Evolutionary conservation across 2,113 vertebrate genomes (phyloP), one percentile per base, ranked within the genome.

Genomic region (Rallus limicola): DNA sequence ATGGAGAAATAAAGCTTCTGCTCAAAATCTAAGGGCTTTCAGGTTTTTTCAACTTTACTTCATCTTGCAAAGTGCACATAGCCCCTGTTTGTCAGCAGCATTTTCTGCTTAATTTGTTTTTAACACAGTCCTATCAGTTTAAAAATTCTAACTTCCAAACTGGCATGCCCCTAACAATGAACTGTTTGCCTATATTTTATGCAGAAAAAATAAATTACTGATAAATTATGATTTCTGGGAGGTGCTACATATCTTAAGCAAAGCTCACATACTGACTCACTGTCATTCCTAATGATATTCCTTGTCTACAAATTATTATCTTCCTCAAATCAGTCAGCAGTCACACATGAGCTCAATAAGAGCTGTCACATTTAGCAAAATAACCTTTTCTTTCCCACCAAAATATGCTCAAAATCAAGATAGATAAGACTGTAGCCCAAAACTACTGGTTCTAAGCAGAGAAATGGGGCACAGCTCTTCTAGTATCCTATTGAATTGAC

Each of bases 81-180:
- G 9, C 11, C 38, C 34, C 28, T 67, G 70, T 72, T 80, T 65
- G 85, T 33, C 44, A 82, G 14, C 14, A 83, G 23, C 16, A 64
- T 82, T 95, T 94, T 87, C 74, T 91, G 33, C 63, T 87, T 79
- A 79, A 72, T 85, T 92, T 84, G 11, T 0, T 82, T 79, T 92
- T 80, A 55, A 85, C n/a, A 50, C 34, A 24, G 13, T 85, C 9
- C 3, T 76, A 40, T 34, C 2, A 5, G 16, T n/a, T 60, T 34
- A 82, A 91, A 95, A 48, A 91, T 50, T 71, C 18, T 19, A 64
- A 34, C 16, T 68, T 91, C 33, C 9, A 5, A 88, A 82, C 18
- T 31, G 38, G 10, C 5, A 2, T 79, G 5, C 7, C 65, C 20
- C 31, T 72, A 58, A 69, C 2, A 79, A 53, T 33, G 8, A 83